A percentile compares a stretch with the other conserved stretches of the same genome.
Evolutionary conservation across 35 echinoderm and acorn worm species (phyloP).

Genomic region (Apostichopus japonicus): DNA sequence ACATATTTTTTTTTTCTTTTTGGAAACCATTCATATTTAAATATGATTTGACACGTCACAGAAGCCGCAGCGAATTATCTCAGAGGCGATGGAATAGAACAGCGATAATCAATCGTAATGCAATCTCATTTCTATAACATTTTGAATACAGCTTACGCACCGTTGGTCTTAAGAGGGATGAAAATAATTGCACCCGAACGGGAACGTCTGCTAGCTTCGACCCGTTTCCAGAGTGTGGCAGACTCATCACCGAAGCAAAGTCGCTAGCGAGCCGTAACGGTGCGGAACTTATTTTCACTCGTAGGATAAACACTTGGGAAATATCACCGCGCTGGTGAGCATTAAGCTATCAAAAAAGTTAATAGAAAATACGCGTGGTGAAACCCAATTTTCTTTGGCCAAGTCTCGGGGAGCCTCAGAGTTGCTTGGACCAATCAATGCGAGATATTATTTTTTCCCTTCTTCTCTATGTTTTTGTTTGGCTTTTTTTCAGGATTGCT

Average conservation of each 20-base stretch:
- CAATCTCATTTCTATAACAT: slow-evolving; percentile 52
- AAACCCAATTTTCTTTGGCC: slow-evolving; percentile 48
- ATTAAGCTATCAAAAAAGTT: slow-evolving; percentile 56
- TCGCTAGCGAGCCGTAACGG: slow-evolving; percentile 31
- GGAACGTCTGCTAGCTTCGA: slow-evolving; percentile 38
- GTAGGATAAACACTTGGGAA: slow-evolving; percentile 50
- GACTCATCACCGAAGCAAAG: slow-evolving; percentile 9
- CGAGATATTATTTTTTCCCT: background rate
- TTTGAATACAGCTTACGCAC: slow-evolving; percentile 38
- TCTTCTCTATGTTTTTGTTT: background rate
- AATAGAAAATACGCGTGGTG: slow-evolving; percentile 44
- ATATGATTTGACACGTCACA: slow-evolving; percentile 55
- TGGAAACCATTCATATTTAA: slow-evolving; percentile 44
- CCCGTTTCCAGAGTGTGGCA: slow-evolving; percentile 12
- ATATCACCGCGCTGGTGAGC: slow-evolving; percentile 41
- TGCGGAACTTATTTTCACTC: slow-evolving; percentile 50
- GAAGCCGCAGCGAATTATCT: slow-evolving; percentile 34
- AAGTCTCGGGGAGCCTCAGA: slow-evolving; percentile 23
- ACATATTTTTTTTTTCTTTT: background rate
- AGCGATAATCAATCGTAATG: slow-evolving; percentile 48
- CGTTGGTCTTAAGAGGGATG: slow-evolving; percentile 50
- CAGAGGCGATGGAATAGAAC: slow-evolving; percentile 47
- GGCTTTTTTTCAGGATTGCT: background rate
- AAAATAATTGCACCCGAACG: slow-evolving; percentile 56
- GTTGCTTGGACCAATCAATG: slow-evolving; percentile 27